Conservation (phyloP, 2,113 vertebrate genomes). For the Bothrops jararaca region DNA sequence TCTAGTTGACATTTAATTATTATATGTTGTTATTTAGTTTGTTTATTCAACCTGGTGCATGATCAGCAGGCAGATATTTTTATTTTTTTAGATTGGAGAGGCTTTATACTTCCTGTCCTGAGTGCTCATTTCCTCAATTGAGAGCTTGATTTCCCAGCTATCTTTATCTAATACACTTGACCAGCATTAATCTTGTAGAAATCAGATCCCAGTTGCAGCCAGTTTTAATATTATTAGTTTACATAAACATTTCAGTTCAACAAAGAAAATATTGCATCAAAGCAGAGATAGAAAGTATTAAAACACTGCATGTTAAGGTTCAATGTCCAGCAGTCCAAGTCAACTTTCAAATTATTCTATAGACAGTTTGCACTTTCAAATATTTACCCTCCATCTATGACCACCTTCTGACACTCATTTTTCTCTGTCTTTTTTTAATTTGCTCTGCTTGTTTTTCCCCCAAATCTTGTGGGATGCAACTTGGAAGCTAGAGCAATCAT, state of each 20-base stretch:
- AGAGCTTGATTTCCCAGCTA: not conserved
- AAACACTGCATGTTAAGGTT: not conserved
- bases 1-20: not conserved
- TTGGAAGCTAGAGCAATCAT: not conserved
- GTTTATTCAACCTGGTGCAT: not conserved
- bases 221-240: not conserved
- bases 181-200: not conserved
- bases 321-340: not conserved
- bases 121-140: not conserved
- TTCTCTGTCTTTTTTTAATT: not conserved
- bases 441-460: not conserved
- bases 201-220: not conserved
- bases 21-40: not conserved
- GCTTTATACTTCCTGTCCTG: not conserved
- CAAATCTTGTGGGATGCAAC: not conserved
- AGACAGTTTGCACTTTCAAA: not conserved
- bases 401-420: not conserved
- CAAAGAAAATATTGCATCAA: not conserved
- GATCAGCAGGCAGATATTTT: not conserved
- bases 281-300: not conserved
- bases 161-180: not conserved
- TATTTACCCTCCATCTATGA: not conserved
- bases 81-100: not conserved
- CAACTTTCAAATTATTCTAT: not conserved
- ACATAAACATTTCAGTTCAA: not conserved